Evolutionary conservation across 2,797 vertebrate genomes (phyloP), one percentile per base, ranked within the genome.

Genomic region (Mus spretus): DNA sequence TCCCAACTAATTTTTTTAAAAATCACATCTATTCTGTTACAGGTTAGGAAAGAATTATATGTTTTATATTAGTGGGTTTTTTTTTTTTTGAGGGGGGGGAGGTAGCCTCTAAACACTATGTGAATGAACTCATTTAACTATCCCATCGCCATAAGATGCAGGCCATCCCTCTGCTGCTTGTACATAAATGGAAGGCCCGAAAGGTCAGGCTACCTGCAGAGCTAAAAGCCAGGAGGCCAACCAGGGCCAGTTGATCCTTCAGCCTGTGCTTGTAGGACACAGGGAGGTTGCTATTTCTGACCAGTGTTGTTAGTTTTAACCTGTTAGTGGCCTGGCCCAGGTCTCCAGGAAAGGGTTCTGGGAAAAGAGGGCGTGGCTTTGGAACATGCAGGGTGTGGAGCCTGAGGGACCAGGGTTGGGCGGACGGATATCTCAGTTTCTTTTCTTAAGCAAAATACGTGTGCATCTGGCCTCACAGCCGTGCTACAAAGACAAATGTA

Each of bases 1-100:
- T 57, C 9, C 63, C 80, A 78, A 78, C 22, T 88, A 28, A n/a
- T 89, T 79, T 72, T 79, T 72, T 84, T 28, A 94, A 28, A 97
- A 84, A 63, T 85, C 67, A 57, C 37, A 55, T 67, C 31, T 77
- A 72, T 94, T 93, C 24, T 89, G 8, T 37, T 91, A 83, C 1
- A 93, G 47, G 40, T 44, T 81, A 59, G n/a, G 50, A 2, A n/a
- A 19, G 0, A 19, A 1, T 26, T 50, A 67, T 8, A 63, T 82
- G 65, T 0, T 70, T 11, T 13, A 31, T 61, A 20, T 31, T 67
- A 44, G 44, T 72, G 65, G 24, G 24, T 3, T 55, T 63, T 67
- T 34, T 85, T 78, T 24, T n/a, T 40, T 40, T 40, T 40, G 37
- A 40, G 57, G 12, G 34, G 14, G 8, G 67, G 31, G 19, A 44